phyloP scores from a whole-genome alignment of 2,888 invertebrate species.

The Macrosiphum euphorbiae region DNA sequence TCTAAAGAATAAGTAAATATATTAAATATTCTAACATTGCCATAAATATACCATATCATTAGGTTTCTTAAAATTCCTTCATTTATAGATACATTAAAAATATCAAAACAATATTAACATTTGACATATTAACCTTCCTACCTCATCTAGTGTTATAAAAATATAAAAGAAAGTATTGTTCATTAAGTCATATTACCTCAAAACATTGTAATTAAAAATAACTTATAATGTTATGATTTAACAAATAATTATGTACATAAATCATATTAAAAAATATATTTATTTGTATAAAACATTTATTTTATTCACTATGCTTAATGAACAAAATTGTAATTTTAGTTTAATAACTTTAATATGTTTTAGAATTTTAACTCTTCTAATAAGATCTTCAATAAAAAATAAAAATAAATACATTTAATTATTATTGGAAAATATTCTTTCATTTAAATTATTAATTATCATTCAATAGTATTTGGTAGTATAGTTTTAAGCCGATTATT shows the following conservation, averaged over 20 bases:
- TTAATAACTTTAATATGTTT: not conserved
- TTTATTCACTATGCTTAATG: not conserved
- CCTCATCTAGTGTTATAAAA: not conserved
- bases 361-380: not conserved
- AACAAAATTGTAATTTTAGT: not conserved
- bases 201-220: constrained; percentile 1
- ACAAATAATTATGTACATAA: not conserved
- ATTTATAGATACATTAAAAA: not conserved
- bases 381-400: not conserved
- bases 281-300: not conserved
- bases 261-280: not conserved
- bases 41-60: not conserved
- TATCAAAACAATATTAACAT: not conserved
- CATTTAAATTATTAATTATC: not conserved
- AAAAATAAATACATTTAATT: not conserved
- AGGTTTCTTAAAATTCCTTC: not conserved
- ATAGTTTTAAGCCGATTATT: not conserved
- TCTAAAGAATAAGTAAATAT: not conserved
- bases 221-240: not conserved
- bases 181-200: not conserved
- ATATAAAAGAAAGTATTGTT: not conserved
- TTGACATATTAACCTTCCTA: not conserved
- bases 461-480: not conserved
- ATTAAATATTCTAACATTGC: constrained; percentile 44
- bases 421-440: not conserved